Base-by-base conservation (phyloP, 1,140 invertebrate species). In the Leucophenga varia region DNA sequence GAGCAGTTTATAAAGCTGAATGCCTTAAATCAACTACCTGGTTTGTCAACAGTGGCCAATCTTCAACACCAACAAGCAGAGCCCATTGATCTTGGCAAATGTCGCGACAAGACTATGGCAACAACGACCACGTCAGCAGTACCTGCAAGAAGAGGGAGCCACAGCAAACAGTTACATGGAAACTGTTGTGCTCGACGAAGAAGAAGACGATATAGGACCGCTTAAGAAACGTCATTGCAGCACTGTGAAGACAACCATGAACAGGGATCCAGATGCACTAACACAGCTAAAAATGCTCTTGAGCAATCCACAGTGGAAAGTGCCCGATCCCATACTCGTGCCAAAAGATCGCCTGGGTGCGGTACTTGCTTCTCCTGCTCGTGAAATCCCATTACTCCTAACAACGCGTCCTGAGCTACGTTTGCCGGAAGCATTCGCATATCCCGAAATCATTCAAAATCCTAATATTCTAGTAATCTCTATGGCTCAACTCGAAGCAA, bases 381-480 rank as follows among this genome's bases (percentile, higher is more conserved):
- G 77, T 31, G 88, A 91, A 78, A 90, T 91, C 43, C 87, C 88
- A 0, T 79, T 84, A 43, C 75, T 91, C 25, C 61, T 91, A 5
- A 79, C 84, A 35, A 80, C 82, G 25, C 76, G 86, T 36, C 87
- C 86, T 0, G 86, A 89, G 74, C 69, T 89, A 16, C 77, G 85
- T 47, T 61, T 89, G 43, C 86, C 87, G 0, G 84, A 89, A 64
- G 84, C 84, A 0, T 80, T 88, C 32, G 82, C 83, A 13, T 87
- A 81, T 55, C 86, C 87, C 0, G 82, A 86, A 53, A 75, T 89
- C 2, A 70, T 89, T 17, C 81, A 84, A 59, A 88, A 90, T 75
- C 87, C 87, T 4, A 87, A 91, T 67, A 82, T 91, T 43, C 68
- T 90, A 5, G 87, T 90, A 1, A 85, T 91, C 53, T 88, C 86